Conservation (phyloP, 1,140 invertebrate genomes). For the Drosophila bipectinata region DNA sequence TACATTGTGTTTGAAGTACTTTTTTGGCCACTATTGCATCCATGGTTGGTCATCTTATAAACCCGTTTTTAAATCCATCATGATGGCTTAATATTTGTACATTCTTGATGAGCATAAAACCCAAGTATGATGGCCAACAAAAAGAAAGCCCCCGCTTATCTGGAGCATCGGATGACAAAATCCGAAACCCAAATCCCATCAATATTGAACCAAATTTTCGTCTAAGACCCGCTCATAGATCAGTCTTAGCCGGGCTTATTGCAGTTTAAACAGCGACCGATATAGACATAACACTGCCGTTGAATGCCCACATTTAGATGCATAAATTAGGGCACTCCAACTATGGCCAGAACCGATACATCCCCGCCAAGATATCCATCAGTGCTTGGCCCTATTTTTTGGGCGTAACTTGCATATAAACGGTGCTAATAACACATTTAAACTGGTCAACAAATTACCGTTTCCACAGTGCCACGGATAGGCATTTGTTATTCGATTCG, state of each 20-base stretch:
- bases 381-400: constrained; percentile 42
- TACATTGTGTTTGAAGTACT: not conserved
- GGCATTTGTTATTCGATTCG: constrained; percentile 60
- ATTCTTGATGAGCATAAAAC: not conserved
- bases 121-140: not conserved
- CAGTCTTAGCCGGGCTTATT: constrained; percentile 73
- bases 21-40: not conserved
- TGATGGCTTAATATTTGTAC: constrained; percentile 5
- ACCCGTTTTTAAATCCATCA: not conserved
- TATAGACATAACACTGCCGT: constrained; percentile 80
- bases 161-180: constrained; percentile 33
- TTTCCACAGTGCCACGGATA: constrained; percentile 55
- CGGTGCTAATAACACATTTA: constrained; percentile 79
- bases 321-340: constrained; percentile 68
- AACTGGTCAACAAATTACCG: constrained; percentile 81
- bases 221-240: constrained; percentile 56
- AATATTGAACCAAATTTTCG: constrained; percentile 38
- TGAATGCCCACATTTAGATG: constrained; percentile 70
- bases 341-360: constrained; percentile 32
- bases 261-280: constrained; percentile 72
- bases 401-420: constrained; percentile 78
- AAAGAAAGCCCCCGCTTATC: constrained; percentile 38
- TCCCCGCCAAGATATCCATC: constrained; percentile 43
- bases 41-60: not conserved
- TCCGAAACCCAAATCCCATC: constrained; percentile 13